These are phyloP conservation scores for Misgurnus anguillicaudatus DNA, from an alignment of 2,113 vertebrate genomes.

Conservation along the genomic window DNA sequence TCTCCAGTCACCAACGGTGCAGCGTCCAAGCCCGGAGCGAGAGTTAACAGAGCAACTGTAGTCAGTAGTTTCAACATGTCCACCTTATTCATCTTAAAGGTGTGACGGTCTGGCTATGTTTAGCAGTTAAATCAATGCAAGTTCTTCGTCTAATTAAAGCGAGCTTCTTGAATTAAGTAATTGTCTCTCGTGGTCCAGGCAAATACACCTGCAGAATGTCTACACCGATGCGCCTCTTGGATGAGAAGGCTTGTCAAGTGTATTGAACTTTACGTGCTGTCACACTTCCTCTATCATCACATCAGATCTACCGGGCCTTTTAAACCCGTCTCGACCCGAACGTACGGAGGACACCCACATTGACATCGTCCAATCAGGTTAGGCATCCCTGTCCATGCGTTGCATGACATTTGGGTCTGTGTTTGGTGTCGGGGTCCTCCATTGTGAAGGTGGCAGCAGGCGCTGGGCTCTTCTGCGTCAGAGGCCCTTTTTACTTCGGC, in stretches of 20 bases:
- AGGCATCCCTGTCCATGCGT: conserved; percentile 22
- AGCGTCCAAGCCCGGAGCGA: conserved; percentile 31
- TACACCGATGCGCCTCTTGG: conserved; percentile 70
- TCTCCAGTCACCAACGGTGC: conserved; percentile 33
- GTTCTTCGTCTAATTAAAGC: not conserved
- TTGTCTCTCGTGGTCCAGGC: not conserved
- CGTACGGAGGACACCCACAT: conserved; percentile 25
- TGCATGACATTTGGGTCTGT: conserved; percentile 73
- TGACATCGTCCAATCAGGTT: conserved; percentile 54
- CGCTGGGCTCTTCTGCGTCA: conserved; percentile 74
- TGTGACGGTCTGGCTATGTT: not conserved
- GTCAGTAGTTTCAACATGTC: conserved; percentile 31
- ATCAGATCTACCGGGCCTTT: conserved; percentile 48
- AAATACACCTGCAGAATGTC: conserved; percentile 27
- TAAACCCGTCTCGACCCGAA: conserved; percentile 53
- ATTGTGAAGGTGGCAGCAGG: conserved; percentile 63
- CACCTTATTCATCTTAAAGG: conserved; percentile 41
- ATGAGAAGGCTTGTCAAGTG: conserved; percentile 74
- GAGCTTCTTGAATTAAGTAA: not conserved
- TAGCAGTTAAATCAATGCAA: not conserved
- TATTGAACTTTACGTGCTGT: not conserved
- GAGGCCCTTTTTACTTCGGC: conserved; percentile 71
- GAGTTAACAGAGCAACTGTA: conserved; percentile 35
- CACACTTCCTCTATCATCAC: conserved; percentile 20
- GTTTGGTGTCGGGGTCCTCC: conserved; percentile 66